These are phyloP conservation scores for Sphenopsis melanotis DNA, from an alignment of 2,797 vertebrate species.

Conservation along the genomic window DNA sequence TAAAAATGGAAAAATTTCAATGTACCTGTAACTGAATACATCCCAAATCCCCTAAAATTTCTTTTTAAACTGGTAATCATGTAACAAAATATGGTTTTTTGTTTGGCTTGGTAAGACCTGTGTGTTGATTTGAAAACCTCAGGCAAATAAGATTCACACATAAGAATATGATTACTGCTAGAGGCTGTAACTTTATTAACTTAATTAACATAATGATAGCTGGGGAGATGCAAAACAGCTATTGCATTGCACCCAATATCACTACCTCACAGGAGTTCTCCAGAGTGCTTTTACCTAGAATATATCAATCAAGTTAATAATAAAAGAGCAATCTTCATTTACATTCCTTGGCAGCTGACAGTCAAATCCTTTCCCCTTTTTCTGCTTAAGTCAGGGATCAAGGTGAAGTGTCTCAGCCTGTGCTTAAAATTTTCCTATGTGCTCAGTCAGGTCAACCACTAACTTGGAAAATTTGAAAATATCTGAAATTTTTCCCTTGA, in stretches of 20 bases:
- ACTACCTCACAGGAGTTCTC: background rate
- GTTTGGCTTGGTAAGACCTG: background rate
- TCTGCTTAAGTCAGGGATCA: background rate
- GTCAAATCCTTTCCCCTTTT: background rate
- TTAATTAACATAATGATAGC: conserved; percentile 52
- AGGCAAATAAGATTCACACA: background rate
- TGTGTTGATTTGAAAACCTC: background rate
- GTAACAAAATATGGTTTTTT: background rate
- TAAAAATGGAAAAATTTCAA: background rate
- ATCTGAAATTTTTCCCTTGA: background rate
- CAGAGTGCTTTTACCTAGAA: background rate
- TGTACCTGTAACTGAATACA: background rate
- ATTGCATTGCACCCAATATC: conserved; percentile 27
- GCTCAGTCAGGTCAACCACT: background rate
- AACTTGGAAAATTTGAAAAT: background rate
- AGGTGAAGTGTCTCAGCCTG: background rate
- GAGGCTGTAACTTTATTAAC: conserved; percentile 29
- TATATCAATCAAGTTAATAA: conserved; percentile 4
- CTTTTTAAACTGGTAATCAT: background rate
- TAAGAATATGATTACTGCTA: conserved; percentile 13
- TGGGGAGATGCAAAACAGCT: conserved; percentile 12
- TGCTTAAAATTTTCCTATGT: background rate
- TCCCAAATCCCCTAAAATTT: background rate
- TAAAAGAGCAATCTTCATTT: background rate
- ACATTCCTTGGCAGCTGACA: background rate